Evolutionary conservation across 1,140 invertebrate genomes (phyloP), one percentile per base, ranked within the genome.

Genomic region (Physella acuta): DNA sequence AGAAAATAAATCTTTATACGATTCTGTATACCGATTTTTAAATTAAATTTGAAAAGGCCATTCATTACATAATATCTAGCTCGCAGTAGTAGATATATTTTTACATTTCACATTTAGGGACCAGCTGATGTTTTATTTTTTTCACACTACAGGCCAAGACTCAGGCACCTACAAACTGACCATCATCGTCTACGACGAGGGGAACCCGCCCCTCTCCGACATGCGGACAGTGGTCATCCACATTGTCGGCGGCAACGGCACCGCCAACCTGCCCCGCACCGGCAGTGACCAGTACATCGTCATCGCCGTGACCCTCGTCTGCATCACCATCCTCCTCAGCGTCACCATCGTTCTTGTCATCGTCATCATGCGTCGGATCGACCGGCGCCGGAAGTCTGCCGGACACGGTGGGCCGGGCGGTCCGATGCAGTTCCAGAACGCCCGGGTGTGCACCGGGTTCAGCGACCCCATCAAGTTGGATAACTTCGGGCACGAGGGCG

Each of bases 321-420:
- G 79, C 72, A 71, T 77, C 5, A 81, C 79, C 30, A 71, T 78
- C 4, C 71, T 79, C 24, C 59, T 79, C 26, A 77, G 78, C 11
- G 77, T 75, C 26, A 72, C 72, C 36, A 79, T 81, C 49, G 74
- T 81, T 26, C 70, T 81, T 17, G 64, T 75, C 49, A 81, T 81
- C 37, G 77, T 76, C 28, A 66, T 79, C 17, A 78, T 81, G 55
- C 60, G 75, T 11, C 64, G 78, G 14, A 67, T 74, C 55, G 77
- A 78, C 65, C 66, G 63, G 16, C 20, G 68, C n/a, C 68, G 64
- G 5, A 71, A 72, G 34, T 8, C 5, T 33, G 37, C 17, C 31
- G 30, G 17, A 2, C 5, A 31, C 11, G 33, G 31, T 0, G 49
- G 28, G 1, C 24, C 39, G 20, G 24, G 31, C 8, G 44, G 39